Base-by-base conservation (phyloP, 1,140 invertebrate species). In the Saccostrea cuccullata region DNA sequence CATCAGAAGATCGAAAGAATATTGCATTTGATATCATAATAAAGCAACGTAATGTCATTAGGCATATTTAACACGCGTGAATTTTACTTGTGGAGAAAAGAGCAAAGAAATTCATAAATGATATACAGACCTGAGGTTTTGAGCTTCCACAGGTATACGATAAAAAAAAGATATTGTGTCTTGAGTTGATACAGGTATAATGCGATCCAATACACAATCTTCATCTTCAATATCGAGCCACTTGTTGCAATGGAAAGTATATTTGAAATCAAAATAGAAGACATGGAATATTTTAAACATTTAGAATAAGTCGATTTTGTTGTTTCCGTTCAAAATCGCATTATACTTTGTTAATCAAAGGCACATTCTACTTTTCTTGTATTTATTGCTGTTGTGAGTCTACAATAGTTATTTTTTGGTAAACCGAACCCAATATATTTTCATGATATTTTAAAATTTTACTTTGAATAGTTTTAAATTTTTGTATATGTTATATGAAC, bases 1-100 rank as follows among this genome's bases (percentile, higher is more conserved):
- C 89, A 17, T 70, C 55, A 15, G 82, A 73, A 0, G 86, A 60
- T 82, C 86, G 58, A 89, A 93, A 95, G 88, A 95, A 95, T 94
- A 95, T 94, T 55, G 94, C 94, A 86, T 95, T 95, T 73, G 93
- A 89, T n/a, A 95, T 94, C 95, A 95, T 95, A 11, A 93, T 93
- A 0, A 94, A 90, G 64, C 94, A 94, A 2, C 95, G 89, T 11
- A 95, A 86, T 12, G 92, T 89, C 20, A 94, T 82, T 89, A 94
- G 93, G 85, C 94, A 95, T 0, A 92, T 90, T 95, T 94, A 26
- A 95, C 87, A 30, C 95, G 92, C 8, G 93, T 94, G 91, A 95
- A 95, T 36, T 89, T 91, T 85, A 92, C 93, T 56, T 92, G 90
- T 1, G 94, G 94, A 30, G 94, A 83, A 47, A 94, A 67, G 55